Evolutionary conservation across 2,888 invertebrate genomes (phyloP), one percentile per base, ranked within the genome.

Genomic region (Chelonus formosanus): DNA sequence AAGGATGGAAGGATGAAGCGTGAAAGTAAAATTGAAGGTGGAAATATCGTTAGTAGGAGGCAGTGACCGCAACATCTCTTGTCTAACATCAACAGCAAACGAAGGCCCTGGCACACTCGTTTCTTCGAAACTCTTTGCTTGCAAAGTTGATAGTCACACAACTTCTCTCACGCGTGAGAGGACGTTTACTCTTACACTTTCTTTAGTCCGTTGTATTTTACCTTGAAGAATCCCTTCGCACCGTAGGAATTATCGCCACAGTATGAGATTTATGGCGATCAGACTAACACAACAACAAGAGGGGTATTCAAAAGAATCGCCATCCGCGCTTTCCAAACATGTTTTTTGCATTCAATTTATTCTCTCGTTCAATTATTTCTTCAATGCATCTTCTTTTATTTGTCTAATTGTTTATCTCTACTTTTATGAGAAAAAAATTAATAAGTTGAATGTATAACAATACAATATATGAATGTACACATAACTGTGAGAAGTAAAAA

Each of bases 21-120:
- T 60, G 59, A 65, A 65, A 59, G 55, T 47, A 40, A 55, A 65
- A 65, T 60, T 48, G 43, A 65, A 65, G 55, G 55, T 55, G 55
- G 55, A 47, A 60, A 55, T 65, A 48, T 65, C 43, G 58, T 59
- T 8, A 32, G 58, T 8, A 35, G 47, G 53, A 47, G 45, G 57
- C 60, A 65, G 60, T 60, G 55, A 60, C 65, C 65, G 55, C 65
- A 59, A 54, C 44, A 64, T 50, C 52, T 40, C 40, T 43, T 7
- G 59, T 35, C n/a, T 40, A 54, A 62, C 45, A 55, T 54, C 45
- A 55, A 20, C 7, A 50, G 56, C 10, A 44, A 43, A 58, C 45
- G 44, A 43, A 44, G 52, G 52, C 64, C 48, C 34, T 34, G 36
- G 52, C 44, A 54, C 40, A 65, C 60, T 65, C 44, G 54, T 65